Evolutionary conservation across 2,113 vertebrate species (phyloP), one percentile per base, ranked within the genome.

Genomic region (Ageneiosus marmoratus): DNA sequence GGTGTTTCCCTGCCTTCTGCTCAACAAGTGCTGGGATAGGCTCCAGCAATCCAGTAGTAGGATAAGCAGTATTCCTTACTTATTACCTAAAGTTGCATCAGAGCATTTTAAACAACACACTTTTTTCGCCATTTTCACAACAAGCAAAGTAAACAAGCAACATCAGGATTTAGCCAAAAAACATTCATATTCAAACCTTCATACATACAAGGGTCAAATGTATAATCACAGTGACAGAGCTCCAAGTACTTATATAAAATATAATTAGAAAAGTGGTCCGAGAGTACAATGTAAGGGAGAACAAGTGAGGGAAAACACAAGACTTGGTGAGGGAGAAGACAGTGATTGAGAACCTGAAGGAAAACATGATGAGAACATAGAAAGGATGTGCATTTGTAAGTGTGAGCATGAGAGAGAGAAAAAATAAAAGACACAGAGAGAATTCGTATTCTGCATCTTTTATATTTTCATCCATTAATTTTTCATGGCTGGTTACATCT

Each of bases 121-220:
- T 37, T 65, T 37, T 65, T 15, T 65, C 16, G 16, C 16, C 32
- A 34, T 63, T 63, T 32, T 67, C 63, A 67, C 18, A 67, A 22
- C 63, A 67, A 67, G 32, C 63, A 67, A 37, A 9, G 6, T 11
- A 20, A 53, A 53, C 15, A 51, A 48, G 18, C 4, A 20, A 22
- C 4, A 55, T 62, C 12, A 62, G 15, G 5, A 27, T 62, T 62
- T 62, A 62, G n/a, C 27, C 60, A 67, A 67, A 32, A 37, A 70
- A 51, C 24, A 74, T 74, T 74, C 15, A 51, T 74, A 51, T 51
- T 46, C 72, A 51, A 74, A 74, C 41, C 69, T 13, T 51, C n/a
- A 51, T 20, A 27, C 48, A 51, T 74, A 74, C 46, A 32, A 74
- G 72, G 51, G 72, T 3, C n/a, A 74, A 51, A n/a, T 29, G n/a